These are phyloP conservation scores for Calephelis virginiensis DNA, from an alignment of 1,140 invertebrate species.

Conservation along the genomic window DNA sequence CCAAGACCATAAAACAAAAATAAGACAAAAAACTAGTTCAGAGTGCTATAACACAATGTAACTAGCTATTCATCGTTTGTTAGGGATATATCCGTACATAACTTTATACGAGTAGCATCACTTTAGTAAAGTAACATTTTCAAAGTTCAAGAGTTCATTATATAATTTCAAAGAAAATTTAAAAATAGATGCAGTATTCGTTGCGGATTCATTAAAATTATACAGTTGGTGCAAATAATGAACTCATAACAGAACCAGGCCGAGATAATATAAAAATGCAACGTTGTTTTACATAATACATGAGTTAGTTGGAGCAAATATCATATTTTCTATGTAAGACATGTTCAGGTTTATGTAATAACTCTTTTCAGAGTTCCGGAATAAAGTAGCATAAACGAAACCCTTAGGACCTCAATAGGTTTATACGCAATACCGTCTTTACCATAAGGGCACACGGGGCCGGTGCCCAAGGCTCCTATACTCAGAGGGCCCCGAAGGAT, in stretches of 20 bases:
- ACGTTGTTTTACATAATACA: conserved; percentile 7
- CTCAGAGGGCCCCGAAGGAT: too few relatives aligned
- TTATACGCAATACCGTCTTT: too few relatives aligned
- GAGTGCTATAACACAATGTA: too few relatives aligned
- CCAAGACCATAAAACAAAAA: too few relatives aligned
- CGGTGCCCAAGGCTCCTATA: too few relatives aligned
- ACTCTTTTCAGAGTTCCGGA: too few relatives aligned
- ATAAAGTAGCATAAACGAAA: too few relatives aligned
- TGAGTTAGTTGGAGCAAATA: conserved; percentile 6
- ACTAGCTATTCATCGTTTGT: too few relatives aligned
- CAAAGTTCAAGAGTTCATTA: not conserved
- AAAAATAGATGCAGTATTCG: conserved; percentile 9
- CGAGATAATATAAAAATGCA: conserved; percentile 13
- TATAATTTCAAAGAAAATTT: conserved; percentile 1
- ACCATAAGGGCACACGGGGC: too few relatives aligned
- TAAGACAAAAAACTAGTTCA: too few relatives aligned
- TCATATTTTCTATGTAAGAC: not conserved
- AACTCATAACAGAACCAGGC: conserved; percentile 12
- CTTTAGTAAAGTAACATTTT: not conserved
- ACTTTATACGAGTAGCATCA: not conserved
- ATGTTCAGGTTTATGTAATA: not conserved
- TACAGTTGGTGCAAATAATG: conserved; percentile 16
- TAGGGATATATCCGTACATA: not conserved
- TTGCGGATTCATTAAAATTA: conserved; percentile 14
- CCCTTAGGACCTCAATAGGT: too few relatives aligned